phyloP scores from a whole-genome alignment of 2,797 vertebrate genomes.

The Protosalanx chinensis region DNA sequence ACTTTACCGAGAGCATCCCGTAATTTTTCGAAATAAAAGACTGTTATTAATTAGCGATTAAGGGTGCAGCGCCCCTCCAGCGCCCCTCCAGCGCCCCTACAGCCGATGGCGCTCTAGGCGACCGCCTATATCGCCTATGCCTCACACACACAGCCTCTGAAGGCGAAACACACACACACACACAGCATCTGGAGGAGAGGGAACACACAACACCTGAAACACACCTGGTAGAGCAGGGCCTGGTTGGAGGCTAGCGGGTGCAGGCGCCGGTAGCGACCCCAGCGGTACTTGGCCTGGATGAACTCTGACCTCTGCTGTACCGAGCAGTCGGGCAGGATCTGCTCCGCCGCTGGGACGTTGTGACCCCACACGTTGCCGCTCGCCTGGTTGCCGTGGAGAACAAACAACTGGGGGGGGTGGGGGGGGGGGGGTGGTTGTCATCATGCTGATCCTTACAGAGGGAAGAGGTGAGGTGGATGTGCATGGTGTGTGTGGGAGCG shows the following conservation, averaged over 20 bases:
- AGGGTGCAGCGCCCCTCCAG: too few species aligned
- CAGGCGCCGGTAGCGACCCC: conserved; percentile 64
- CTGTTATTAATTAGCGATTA: too few species aligned
- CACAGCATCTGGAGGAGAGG: conserved; percentile 20
- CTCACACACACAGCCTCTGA: too few species aligned
- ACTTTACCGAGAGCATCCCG: too few species aligned
- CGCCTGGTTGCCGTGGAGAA: conserved; percentile 65
- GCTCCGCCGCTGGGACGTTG: conserved; percentile 57
- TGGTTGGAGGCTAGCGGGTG: conserved; percentile 63
- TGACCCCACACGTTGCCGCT: conserved; percentile 73
- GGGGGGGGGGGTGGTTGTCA: background rate
- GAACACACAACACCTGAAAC: background rate
- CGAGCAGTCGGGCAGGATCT: conserved; percentile 56
- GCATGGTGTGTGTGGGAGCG: background rate
- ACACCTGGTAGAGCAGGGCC: conserved; percentile 65
- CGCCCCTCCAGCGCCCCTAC: too few species aligned
- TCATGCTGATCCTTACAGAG: background rate
- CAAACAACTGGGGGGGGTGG: conserved; percentile 64
- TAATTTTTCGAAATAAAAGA: too few species aligned
- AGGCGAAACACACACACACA: conserved; percentile 21
- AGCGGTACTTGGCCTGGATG: conserved; percentile 69
- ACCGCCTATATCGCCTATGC: too few species aligned
- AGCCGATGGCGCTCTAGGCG: too few species aligned
- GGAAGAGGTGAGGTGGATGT: background rate
- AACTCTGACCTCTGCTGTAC: conserved; percentile 61